phyloP scores from a whole-genome alignment of 2,888 invertebrate genomes.

The Drosophila fulvimacula region DNA sequence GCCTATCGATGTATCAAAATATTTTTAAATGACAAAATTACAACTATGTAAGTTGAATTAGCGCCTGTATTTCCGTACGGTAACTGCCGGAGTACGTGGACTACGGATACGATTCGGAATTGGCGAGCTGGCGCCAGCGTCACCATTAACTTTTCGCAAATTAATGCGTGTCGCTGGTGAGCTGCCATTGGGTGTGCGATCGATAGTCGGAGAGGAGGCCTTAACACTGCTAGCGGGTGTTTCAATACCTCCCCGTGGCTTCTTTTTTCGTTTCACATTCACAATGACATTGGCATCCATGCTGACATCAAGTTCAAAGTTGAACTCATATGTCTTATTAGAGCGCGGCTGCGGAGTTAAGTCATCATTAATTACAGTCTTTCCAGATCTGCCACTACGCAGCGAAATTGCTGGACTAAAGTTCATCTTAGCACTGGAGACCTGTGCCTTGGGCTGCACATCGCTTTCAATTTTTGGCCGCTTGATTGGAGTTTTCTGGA shows the following conservation, averaged over 20 bases:
- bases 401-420: conserved; percentile 77
- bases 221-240: conserved; percentile 15
- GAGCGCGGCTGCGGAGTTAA: conserved; percentile 82
- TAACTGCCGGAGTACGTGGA: conserved; percentile 75
- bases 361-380: conserved; percentile 83
- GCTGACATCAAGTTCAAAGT: conserved; percentile 84
- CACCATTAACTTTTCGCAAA: conserved; percentile 71
- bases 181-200: conserved; percentile 23
- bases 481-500: conserved; percentile 42
- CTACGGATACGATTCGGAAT: conserved; percentile 48
- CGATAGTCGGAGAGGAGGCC: conserved; percentile 32
- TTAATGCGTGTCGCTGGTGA: conserved; percentile 79
- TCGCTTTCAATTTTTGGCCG: conserved; percentile 45
- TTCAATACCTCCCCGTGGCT: conserved; percentile 27
- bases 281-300: conserved; percentile 85
- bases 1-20: background rate
- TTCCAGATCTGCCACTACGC: conserved; percentile 73
- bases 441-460: conserved; percentile 35
- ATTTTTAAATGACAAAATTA: conserved; percentile 9
- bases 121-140: conserved; percentile 22
- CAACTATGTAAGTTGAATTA: conserved; percentile 20
- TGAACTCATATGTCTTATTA: conserved; percentile 84
- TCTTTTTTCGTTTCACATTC: conserved; percentile 84
- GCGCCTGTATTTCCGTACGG: conserved; percentile 70
- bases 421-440: conserved; percentile 63